These are phyloP conservation scores for Drosophila setifemur DNA, from an alignment of 1,140 invertebrate species.

Conservation along the genomic window DNA sequence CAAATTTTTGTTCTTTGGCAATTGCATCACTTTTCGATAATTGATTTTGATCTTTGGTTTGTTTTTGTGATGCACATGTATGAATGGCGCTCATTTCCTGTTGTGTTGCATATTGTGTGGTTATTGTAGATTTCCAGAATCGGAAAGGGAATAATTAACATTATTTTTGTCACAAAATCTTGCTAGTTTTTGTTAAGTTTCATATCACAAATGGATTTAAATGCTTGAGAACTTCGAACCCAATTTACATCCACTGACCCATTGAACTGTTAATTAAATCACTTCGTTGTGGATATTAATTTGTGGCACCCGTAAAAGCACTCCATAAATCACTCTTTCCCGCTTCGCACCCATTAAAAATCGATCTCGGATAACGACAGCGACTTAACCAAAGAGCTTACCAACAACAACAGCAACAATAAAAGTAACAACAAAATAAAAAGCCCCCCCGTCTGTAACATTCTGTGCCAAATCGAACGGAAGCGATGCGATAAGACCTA, in stretches of 20 bases:
- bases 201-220: too few relatives aligned
- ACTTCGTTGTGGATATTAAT: slow-evolving; percentile 26
- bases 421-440: neutral
- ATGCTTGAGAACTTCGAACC: too few relatives aligned
- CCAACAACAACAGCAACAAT: slow-evolving; percentile 14
- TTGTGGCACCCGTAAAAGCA: slow-evolving; percentile 27
- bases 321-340: slow-evolving; percentile 46
- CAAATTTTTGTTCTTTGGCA: slow-evolving; percentile 8
- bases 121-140: too few relatives aligned
- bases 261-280: slow-evolving; percentile 2
- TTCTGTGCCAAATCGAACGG: slow-evolving; percentile 65
- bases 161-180: too few relatives aligned
- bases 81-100: too few relatives aligned
- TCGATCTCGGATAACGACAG: slow-evolving; percentile 40
- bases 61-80: neutral
- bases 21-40: too few relatives aligned
- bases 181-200: too few relatives aligned
- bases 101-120: too few relatives aligned
- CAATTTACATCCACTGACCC: neutral
- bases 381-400: slow-evolving; percentile 19
- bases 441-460: slow-evolving; percentile 8
- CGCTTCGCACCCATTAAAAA: slow-evolving; percentile 46
- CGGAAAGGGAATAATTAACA: too few relatives aligned
- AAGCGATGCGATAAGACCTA: slow-evolving; percentile 64
- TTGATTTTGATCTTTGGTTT: neutral